Conservation (phyloP, 2,888 invertebrate species). For the Mamestra brassicae region DNA sequence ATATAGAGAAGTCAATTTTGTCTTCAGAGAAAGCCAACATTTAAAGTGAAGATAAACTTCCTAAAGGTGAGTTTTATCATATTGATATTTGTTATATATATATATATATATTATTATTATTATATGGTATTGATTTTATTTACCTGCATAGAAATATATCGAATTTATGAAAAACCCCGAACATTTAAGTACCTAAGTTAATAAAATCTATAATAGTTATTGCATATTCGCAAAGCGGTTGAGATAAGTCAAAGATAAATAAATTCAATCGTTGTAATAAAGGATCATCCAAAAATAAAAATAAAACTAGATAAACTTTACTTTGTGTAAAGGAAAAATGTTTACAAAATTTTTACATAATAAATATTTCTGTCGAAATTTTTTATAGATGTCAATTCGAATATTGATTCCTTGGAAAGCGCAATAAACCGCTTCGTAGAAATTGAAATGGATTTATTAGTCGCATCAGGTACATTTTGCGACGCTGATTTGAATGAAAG, state of each 20-base stretch:
- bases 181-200: background rate
- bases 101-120: no score
- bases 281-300: background rate
- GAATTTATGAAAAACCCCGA: background rate
- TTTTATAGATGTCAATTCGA: constrained; percentile 81
- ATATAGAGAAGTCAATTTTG: constrained; percentile 77
- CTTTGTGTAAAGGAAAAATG: background rate
- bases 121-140: background rate
- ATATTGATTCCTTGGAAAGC: constrained; percentile 75
- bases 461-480: constrained; percentile 56
- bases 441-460: constrained; percentile 69
- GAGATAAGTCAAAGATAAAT: background rate
- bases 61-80: constrained; percentile 74
- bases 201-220: background rate
- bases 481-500: constrained; percentile 68
- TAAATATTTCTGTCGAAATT: constrained; percentile 29
- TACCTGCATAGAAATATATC: background rate
- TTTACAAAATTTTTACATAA: constrained; percentile 7
- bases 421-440: constrained; percentile 73
- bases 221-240: background rate
- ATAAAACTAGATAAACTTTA: background rate
- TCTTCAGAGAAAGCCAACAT: constrained; percentile 64
- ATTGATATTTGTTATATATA: background rate
- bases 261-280: background rate
- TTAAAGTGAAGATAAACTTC: constrained; percentile 63